These are phyloP conservation scores for Lagopus muta DNA, from an alignment of 2,113 vertebrate species.

Conservation along the genomic window DNA sequence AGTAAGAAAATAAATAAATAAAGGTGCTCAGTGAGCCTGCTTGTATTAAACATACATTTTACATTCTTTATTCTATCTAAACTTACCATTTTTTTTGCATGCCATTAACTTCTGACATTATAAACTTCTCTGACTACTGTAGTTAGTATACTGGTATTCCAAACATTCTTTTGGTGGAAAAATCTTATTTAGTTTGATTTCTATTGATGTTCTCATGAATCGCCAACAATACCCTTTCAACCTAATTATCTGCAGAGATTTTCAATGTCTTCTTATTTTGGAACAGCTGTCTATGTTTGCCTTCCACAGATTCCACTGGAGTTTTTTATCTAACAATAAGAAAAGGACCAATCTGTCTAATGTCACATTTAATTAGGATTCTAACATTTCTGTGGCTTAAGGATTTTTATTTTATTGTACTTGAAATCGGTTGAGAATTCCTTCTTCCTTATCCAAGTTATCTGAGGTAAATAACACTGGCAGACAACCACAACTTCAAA, in stretches of 20 bases:
- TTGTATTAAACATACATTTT: background rate
- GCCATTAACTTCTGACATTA: background rate
- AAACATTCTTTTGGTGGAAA: background rate
- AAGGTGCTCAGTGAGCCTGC: background rate
- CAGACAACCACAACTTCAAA: background rate
- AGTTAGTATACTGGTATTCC: background rate
- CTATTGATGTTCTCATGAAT: background rate
- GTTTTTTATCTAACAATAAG: background rate
- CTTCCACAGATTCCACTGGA: background rate
- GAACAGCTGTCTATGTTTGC: accelerated
- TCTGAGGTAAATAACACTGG: background rate
- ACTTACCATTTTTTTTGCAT: background rate
- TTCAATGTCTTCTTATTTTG: background rate
- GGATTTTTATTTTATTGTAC: background rate
- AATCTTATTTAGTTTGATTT: background rate
- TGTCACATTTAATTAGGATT: background rate
- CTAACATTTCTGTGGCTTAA: background rate
- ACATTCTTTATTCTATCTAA: background rate
- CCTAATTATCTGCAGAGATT: background rate
- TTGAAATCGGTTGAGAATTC: background rate
- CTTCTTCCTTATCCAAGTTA: background rate
- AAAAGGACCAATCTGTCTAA: background rate
- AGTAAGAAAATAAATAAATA: background rate
- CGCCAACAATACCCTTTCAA: background rate
- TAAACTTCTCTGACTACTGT: background rate